Evolutionary conservation across 2,888 invertebrate species (phyloP), one percentile per base, ranked within the genome.

Genomic region (Micoletzkya japonica): DNA sequence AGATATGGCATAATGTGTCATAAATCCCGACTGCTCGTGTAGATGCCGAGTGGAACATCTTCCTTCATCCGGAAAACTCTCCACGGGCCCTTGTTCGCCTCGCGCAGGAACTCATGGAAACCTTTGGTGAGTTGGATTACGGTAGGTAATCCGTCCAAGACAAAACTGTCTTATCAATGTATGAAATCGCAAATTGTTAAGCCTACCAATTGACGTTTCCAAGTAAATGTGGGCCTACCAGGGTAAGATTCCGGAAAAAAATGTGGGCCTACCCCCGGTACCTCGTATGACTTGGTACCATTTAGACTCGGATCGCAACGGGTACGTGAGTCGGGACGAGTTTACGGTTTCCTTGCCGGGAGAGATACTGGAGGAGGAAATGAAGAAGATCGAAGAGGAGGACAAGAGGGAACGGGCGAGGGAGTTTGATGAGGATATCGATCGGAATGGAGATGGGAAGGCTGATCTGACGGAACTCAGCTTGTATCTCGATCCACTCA

Each of bases 21-120:
- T n/a, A n/a, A n/a, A n/a, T n/a, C n/a, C n/a, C n/a, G n/a, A 36
- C 17, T 52, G 2, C 17, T 24, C 24, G 26, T 49, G 32, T 49
- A 66, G 64, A 66, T 1, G 24, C 34, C 6, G 64, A 66, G 17
- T 66, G 37, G 26, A 66, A 28, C 52, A 30, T 66, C 2, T 50
- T 66, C 20, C 54, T 66, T 1, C 64, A 66, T 66, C 64, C 64
- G 52, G 64, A 66, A 34, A 66, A 54, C 37, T 66, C 64, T 30
- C 34, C 28, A 17, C 3, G 20, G 30, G 44, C 44, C 37, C 0
- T 66, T 2, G 24, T 26, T 4, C 28, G 37, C 24, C 32, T 66
- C 28, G 64, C 54, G 4, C 36, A 24, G 20, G 64, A 66, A 37
- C 30, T 54, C 1, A 17, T 52, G 2, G 54, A 66, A 36, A 54